Evolutionary conservation across 2,113 vertebrate genomes (phyloP).

Genomic region (Oostethus manadensis): DNA sequence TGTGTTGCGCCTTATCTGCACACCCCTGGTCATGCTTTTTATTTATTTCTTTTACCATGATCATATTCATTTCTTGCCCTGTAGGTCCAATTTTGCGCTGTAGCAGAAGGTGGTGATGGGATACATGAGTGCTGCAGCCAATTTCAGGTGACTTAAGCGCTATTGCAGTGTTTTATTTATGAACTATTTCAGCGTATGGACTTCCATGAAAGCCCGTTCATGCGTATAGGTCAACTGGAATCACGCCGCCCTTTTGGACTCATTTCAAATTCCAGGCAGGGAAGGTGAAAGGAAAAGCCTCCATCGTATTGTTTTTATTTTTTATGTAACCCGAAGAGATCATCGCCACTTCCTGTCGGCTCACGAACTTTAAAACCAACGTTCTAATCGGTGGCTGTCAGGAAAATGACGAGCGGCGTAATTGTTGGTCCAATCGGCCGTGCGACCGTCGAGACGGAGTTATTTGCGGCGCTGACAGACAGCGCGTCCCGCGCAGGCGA

Average conservation of each 20-base stretch:
- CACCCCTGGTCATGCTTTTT: slow-evolving; percentile 60
- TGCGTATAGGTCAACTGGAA: not conserved
- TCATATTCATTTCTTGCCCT: slow-evolving; percentile 39
- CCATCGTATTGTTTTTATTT: not conserved
- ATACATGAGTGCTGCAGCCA: slow-evolving; percentile 4
- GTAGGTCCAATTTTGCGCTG: not conserved
- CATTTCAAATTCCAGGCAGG: slow-evolving; percentile 9
- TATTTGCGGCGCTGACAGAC: slow-evolving; percentile 46
- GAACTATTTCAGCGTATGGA: not conserved
- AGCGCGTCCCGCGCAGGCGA: slow-evolving; percentile 42
- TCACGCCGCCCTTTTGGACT: not conserved
- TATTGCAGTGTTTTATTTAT: not conserved
- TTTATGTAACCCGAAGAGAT: slow-evolving; percentile 27
- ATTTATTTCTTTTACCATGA: slow-evolving; percentile 55
- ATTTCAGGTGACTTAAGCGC: not conserved
- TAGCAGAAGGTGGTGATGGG: not conserved
- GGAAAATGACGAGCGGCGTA: slow-evolving; percentile 36
- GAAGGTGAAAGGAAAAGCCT: slow-evolving; percentile 11
- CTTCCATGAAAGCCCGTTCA: not conserved
- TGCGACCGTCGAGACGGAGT: slow-evolving; percentile 25
- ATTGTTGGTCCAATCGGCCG: slow-evolving; percentile 40
- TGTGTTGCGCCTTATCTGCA: slow-evolving; percentile 61
- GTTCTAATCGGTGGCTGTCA: slow-evolving; percentile 30
- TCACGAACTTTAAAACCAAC: slow-evolving; percentile 39
- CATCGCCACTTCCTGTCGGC: slow-evolving; percentile 33